Evolutionary conservation across 2,888 invertebrate species (phyloP).

Genomic region (Mechanitis mazaeus): DNA sequence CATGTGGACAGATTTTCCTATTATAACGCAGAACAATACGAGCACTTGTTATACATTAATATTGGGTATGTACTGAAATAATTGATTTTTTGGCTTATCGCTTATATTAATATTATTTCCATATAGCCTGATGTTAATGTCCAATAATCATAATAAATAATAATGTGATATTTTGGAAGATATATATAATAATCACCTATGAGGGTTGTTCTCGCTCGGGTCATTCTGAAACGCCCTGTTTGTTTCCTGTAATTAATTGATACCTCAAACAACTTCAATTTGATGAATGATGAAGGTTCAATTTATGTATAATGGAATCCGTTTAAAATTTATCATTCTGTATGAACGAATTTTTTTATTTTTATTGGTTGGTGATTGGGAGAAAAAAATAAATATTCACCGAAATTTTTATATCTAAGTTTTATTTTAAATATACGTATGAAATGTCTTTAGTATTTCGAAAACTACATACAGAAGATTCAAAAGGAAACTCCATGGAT

Average conservation of each 20-base stretch:
- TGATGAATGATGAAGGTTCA: conserved; percentile 13
- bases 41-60: conserved; percentile 33
- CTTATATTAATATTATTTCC: neutral
- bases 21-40: conserved; percentile 60
- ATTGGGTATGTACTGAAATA: conserved; percentile 24
- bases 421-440: no score
- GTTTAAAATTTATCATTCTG: conserved; percentile 2
- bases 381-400: no score
- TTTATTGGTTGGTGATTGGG: no score
- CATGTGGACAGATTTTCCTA: conserved; percentile 74
- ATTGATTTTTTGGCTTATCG: conserved; percentile 19
- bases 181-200: conserved; percentile 19
- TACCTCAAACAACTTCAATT: conserved; percentile 20
- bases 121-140: conserved; percentile 1
- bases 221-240: conserved; percentile 35
- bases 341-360: neutral
- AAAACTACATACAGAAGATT: no score
- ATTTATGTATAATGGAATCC: conserved; percentile 3
- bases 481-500: no score
- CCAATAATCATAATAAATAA: neutral
- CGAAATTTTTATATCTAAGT: no score
- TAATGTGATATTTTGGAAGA: neutral
- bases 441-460: no score
- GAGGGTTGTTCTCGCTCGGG: conserved; percentile 25
- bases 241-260: conserved; percentile 42